Conservation (phyloP, 2,797 vertebrate genomes). For the Gymnodraco acuticeps region DNA sequence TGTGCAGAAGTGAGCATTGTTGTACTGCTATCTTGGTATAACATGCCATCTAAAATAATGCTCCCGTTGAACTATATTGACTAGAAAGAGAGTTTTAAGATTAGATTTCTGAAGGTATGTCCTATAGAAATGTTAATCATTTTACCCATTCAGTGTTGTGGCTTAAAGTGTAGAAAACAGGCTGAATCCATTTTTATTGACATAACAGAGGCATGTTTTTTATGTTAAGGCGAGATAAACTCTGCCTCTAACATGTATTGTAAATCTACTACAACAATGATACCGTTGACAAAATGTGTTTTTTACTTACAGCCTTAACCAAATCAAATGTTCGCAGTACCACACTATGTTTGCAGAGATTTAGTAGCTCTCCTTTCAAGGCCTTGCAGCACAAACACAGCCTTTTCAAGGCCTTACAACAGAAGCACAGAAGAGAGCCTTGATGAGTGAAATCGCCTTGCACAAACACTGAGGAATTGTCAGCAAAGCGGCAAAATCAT, state of each 20-base stretch:
- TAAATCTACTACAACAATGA: conserved; percentile 25
- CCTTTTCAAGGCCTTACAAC: conserved; percentile 81
- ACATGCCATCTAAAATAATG: conserved; percentile 29
- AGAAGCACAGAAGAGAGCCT: conserved; percentile 82
- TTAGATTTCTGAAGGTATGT: not conserved
- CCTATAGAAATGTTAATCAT: not conserved
- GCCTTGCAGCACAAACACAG: conserved; percentile 77
- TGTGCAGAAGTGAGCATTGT: conserved; percentile 49
- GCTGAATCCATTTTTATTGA: not conserved
- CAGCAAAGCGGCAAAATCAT: conserved; percentile 82
- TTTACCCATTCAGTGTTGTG: not conserved
- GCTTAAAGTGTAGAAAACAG: not conserved
- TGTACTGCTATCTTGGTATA: conserved; percentile 25
- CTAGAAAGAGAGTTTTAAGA: conserved; percentile 2
- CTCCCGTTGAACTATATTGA: not conserved
- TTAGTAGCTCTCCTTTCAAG: conserved; percentile 76
- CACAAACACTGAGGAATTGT: conserved; percentile 86
- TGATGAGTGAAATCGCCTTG: conserved; percentile 83
- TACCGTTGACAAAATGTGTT: conserved; percentile 53
- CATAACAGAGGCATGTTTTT: not conserved
- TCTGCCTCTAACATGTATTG: conserved; percentile 1
- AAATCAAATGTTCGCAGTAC: conserved; percentile 71
- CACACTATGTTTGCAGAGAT: conserved; percentile 63
- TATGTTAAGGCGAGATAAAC: not conserved
- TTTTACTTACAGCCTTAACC: conserved; percentile 49